Evolutionary conservation across 2,888 invertebrate genomes (phyloP).

Genomic region (Digitonthophagus gazella): DNA sequence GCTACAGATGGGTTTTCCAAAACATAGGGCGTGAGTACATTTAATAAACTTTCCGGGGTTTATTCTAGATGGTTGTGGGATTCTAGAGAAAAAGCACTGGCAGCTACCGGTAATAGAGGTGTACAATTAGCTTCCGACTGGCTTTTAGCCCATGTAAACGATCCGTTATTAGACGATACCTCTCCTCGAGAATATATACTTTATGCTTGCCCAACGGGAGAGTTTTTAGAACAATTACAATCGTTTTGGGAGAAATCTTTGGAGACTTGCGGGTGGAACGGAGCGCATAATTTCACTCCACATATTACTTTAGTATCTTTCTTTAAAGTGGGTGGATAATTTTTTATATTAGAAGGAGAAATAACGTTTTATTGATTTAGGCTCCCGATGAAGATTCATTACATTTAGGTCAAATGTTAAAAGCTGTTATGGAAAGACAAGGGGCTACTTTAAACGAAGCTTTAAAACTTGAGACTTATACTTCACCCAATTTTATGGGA

Average conservation of each 20-base stretch:
- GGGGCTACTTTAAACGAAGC: slow-evolving; percentile 65
- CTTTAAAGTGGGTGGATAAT: slow-evolving; percentile 80
- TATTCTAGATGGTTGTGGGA: slow-evolving; percentile 25
- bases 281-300: slow-evolving; percentile 85
- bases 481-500: slow-evolving; percentile 88
- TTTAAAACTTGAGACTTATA: slow-evolving; percentile 75
- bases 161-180: slow-evolving; percentile 73
- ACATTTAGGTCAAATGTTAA: slow-evolving; percentile 67
- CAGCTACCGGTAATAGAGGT: slow-evolving; percentile 85
- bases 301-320: slow-evolving; percentile 88
- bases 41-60: slow-evolving; percentile 1
- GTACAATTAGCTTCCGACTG: slow-evolving; percentile 89
- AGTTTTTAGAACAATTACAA: slow-evolving; percentile 68
- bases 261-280: slow-evolving; percentile 78
- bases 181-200: slow-evolving; percentile 82
- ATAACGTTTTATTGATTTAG: slow-evolving; percentile 48
- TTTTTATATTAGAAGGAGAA: too few relatives aligned
- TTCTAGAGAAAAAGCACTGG: slow-evolving; percentile 80
- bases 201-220: slow-evolving; percentile 82
- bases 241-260: slow-evolving; percentile 79
- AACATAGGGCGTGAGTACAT: slow-evolving; percentile 78
- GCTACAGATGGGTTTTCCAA: slow-evolving; percentile 85
- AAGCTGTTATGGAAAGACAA: slow-evolving; percentile 70
- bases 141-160: slow-evolving; percentile 86
- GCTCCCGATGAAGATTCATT: slow-evolving; percentile 73